These are phyloP conservation scores for Tinamus guttatus DNA, from an alignment of 2,113 vertebrate genomes.

Conservation along the genomic window DNA sequence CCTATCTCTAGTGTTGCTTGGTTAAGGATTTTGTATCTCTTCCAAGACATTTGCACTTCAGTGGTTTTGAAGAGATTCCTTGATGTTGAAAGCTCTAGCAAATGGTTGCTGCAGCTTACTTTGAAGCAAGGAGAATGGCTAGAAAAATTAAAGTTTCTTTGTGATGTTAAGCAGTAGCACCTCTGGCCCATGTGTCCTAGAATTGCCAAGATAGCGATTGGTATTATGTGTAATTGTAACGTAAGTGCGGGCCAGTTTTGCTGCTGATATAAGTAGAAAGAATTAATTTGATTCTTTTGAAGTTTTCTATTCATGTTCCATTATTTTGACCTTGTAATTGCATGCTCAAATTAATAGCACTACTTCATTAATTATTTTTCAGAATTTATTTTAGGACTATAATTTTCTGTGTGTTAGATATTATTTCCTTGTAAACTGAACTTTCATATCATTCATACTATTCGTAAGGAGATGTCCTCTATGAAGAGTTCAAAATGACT, in stretches of 20 bases:
- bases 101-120: neutral
- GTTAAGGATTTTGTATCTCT: neutral
- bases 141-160: neutral
- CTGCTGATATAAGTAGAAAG: neutral
- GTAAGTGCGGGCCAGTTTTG: neutral
- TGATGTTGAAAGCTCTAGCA: neutral
- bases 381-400: conserved; percentile 7
- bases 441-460: neutral
- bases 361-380: neutral
- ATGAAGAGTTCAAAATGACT: neutral
- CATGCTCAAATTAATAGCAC: neutral
- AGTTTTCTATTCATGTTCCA: neutral
- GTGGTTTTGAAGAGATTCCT: neutral
- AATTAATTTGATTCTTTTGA: neutral
- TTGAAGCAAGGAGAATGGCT: neutral
- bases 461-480: neutral
- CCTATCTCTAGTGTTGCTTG: neutral
- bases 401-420: neutral
- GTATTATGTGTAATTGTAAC: neutral
- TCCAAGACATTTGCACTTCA: neutral
- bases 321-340: neutral
- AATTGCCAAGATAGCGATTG: conserved; percentile 1
- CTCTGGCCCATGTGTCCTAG: conserved; percentile 17
- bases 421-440: neutral
- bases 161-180: neutral